Evolutionary conservation across 2,113 vertebrate species (phyloP), one percentile per base, ranked within the genome.

Genomic region (Podocnemis expansa): DNA sequence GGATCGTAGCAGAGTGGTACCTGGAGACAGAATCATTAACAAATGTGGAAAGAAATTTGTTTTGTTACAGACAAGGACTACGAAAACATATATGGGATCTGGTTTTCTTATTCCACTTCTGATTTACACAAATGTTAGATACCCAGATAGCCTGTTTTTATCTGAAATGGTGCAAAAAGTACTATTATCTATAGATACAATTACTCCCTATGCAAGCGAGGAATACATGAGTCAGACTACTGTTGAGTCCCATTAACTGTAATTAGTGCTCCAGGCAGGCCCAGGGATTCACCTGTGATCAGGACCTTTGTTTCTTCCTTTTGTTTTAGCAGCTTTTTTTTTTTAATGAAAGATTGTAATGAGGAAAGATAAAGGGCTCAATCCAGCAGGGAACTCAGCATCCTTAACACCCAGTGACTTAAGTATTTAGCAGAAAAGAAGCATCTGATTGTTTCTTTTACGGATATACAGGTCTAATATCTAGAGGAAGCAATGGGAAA

Each of bases 61-160:
- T 92, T 89, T 55, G 34, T 96, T 94, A 91, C 51, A 78, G 83
- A 91, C 82, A 79, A 83, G 84, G 90, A 87, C 7, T 14, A 93
- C 54, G 49, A 63, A 86, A 95, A 92, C n/a, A 41, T 47, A 47
- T 41, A 51, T 54, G 90, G 81, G 25, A 91, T 86, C 78, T 86
- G n/a, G 80, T 21, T 89, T 95, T 93, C 91, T 86, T 94, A 90
- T 95, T 95, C 89, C 90, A 41, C 94, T 88, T 95, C 94, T 95
- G 93, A 55, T 58, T 89, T 93, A 45, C 90, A 55, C 91, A 95
- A 95, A 96, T 94, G 92, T 95, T 84, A 96, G 89, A 96, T 93
- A 87, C 88, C 93, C 93, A 67, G 27, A 52, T 52, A 52, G 51
- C 51, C 51, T 52, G 16, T 14, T 63, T 63, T n/a, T 63, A 63